Conservation (phyloP, 2,888 invertebrate genomes). For the Hetaerina titia region DNA sequence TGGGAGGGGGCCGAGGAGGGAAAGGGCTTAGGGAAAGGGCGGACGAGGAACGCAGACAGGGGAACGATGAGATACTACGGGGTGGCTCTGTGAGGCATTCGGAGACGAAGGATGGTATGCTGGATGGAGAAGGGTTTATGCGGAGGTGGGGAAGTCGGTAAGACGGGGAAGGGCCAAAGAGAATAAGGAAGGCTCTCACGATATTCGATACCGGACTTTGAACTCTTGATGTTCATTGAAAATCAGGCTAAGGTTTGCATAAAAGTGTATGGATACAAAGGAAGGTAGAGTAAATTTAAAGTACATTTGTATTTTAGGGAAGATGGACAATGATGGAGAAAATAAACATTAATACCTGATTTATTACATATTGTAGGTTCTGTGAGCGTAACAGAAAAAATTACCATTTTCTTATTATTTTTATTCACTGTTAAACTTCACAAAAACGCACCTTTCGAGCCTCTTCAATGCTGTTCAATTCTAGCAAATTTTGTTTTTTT, state of each 20-base stretch:
- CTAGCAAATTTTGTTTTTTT: too few species aligned
- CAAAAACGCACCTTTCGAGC: too few species aligned
- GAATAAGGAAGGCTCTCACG: not conserved
- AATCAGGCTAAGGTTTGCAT: not conserved
- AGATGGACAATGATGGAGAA: too few species aligned
- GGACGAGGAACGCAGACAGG: not conserved
- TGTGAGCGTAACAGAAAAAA: too few species aligned
- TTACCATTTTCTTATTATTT: too few species aligned
- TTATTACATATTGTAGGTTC: too few species aligned
- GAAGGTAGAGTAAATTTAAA: too few species aligned
- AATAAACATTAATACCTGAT: too few species aligned
- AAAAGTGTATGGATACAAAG: too few species aligned
- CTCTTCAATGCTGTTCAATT: too few species aligned
- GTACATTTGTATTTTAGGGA: too few species aligned
- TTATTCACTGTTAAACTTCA: too few species aligned
- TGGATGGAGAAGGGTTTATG: not conserved
- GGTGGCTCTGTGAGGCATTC: not conserved
- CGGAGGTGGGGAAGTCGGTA: not conserved
- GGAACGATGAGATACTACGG: not conserved
- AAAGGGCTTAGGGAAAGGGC: not conserved
- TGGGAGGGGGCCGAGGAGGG: not conserved
- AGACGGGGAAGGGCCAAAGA: not conserved
- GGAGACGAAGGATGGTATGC: not conserved
- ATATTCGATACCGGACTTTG: not conserved
- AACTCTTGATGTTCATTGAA: not conserved